Evolutionary conservation across 2,888 invertebrate species (phyloP), one percentile per base, ranked within the genome.

Genomic region (Chelonus formosanus): DNA sequence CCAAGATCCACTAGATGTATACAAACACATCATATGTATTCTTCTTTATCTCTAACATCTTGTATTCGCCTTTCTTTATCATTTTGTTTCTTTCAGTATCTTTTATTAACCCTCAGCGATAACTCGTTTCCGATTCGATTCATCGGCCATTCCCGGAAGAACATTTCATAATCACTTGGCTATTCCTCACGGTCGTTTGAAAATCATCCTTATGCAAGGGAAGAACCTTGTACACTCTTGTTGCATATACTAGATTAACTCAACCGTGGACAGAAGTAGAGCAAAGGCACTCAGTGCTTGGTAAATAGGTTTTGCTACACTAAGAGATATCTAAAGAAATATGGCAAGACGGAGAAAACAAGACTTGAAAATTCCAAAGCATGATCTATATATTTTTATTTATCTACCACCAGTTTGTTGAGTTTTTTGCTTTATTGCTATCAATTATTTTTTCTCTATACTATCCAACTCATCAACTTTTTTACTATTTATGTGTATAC

Each of bases 181-280:
- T 36, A 65, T 65, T 65, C 55, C 65, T 60, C 60, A 50, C 65
- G 60, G 65, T 65, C 60, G 50, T 60, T 65, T 55, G 60, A 55
- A 31, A 60, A 35, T 50, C 60, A 60, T 60, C 59, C 45, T 45
- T 32, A 43, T 54, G n/a, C 57, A 47, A 54, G 60, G 34, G 60
- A 60, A 55, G 34, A 55, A 35, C 50, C 48, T 60, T 59, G 48
- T 63, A 54, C 20, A 20, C 59, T 69, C 65, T 70, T 68, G 62
- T 69, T 71, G 68, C 68, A 71, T 68, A 20, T 2, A 65, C 68
- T 67, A 62, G 56, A 52, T 61, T 54, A 68, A 71, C 59, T 69
- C 57, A 59, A 71, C 64, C 70, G 67, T 71, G 67, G 48, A 65
- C 65, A 65, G 50, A 60, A 65, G 65, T 65, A 40, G 60, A 65